Evolutionary conservation across 1,140 invertebrate species (phyloP), one percentile per base, ranked within the genome.

Genomic region (Triops longicaudatus): DNA sequence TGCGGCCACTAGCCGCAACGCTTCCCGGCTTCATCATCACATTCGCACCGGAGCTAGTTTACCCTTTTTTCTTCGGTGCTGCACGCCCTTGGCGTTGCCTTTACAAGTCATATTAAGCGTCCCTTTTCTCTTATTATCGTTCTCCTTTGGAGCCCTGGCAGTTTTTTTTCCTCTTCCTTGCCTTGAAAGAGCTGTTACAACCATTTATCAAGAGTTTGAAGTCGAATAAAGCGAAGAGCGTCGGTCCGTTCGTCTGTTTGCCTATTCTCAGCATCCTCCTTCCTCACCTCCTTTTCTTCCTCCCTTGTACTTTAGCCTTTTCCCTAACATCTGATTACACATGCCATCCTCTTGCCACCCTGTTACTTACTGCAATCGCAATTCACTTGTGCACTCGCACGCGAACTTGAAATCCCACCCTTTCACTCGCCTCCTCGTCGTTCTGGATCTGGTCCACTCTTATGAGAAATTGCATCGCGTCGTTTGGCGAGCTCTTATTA

Each of bases 141-240:
- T 37, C 7, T 37, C 31, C 31, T 37, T 37, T 37, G 31, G 31
- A 37, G 31, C 7, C 31, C 7, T 37, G 31, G 31, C 7, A 2
- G 31, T 37, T 37, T 37, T 37, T 37, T 63, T 5, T 63, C 50
- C 14, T 17, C 50, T 63, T 63, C 17, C 10, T 17, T 14, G 14
- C 17, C 14, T 63, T 63, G 50, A 63, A 63, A 63, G 50, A 63
- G n/a, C 50, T n/a, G 50, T n/a, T 37, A 37, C 50, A 63, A 14
- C 50, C 50, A 63, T 63, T 63, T 63, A 17, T 63, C 50, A 63
- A 63, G 50, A 63, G 50, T 10, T 22, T 22, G 50, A 22, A 63
- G 22, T 63, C 31, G 50, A 63, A 63, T 63, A 63, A 63, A 63
- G 50, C 50, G 50, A 63, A 63, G 50, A 63, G 50, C 50, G 50